Conservation (phyloP, 92 coral and sea anemone species). For the Siderastrea radians region DNA sequence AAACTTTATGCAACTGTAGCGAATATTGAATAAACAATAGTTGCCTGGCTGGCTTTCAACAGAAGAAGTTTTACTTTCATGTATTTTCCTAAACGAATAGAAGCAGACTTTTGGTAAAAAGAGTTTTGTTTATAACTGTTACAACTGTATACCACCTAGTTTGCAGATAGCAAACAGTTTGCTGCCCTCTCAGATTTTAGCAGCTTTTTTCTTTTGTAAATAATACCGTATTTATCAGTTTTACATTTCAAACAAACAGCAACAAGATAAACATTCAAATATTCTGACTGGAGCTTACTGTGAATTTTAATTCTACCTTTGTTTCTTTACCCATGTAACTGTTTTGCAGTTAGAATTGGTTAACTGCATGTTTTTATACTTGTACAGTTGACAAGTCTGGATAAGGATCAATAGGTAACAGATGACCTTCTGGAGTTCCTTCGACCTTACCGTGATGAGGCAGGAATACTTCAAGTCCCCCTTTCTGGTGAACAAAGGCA, state of each 20-base stretch:
- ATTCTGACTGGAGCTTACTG: neutral
- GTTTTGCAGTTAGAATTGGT: too few species aligned
- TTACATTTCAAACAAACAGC: too few species aligned
- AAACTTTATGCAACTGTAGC: neutral
- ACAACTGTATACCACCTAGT: neutral
- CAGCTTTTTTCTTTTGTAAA: neutral
- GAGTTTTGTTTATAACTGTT: neutral
- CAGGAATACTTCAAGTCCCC: constrained; percentile 26
- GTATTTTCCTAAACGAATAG: neutral
- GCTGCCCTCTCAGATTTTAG: neutral
- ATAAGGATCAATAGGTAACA: constrained; percentile 13
- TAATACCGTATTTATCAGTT: too few species aligned
- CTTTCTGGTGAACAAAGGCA: constrained; percentile 41
- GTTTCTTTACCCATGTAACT: too few species aligned
- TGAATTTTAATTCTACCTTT: neutral
- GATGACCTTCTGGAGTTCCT: constrained; percentile 24
- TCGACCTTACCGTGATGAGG: constrained; percentile 42
- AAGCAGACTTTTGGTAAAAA: neutral
- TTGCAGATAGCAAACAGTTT: neutral
- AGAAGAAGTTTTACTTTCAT: neutral
- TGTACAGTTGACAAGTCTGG: constrained; percentile 34
- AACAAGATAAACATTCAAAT: too few species aligned
- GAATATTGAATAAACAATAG: neutral
- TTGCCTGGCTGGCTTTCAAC: neutral
- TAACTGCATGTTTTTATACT: too few species aligned